Evolutionary conservation across 2,113 vertebrate genomes (phyloP), one percentile per base, ranked within the genome.

Genomic region (Butastur rufipennis): DNA sequence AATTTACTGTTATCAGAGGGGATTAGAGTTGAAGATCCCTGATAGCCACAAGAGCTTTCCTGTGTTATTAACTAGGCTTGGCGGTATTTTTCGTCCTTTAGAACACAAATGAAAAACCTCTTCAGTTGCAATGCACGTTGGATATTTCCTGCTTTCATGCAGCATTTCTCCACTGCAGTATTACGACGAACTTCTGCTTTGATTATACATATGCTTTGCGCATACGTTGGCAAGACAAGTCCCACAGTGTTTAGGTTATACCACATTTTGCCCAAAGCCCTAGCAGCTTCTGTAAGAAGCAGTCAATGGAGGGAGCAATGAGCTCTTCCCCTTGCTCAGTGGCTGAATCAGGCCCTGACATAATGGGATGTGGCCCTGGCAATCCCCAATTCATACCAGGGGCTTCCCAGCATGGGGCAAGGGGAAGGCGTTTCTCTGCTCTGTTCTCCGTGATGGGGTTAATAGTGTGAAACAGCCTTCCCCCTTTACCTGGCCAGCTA

Each of bases 1-100:
- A 96, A 96, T 97, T 97, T 96, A 75, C 89, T 94, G 45, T 97
- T 97, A 96, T 97, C 95, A 90, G 93, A 95, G 62, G 79, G 90
- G 95, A 97, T 96, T 96, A 97, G 93, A 93, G 79, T 90, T 93
- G 93, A 93, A 95, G 92, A 97, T 88, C 88, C 81, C 88, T 40
- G 81, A 93, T 96, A 95, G 84, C 86, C 88, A 87, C 65, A 31
- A 96, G 95, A 96, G 93, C 94, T 93, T 94, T 93, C 87, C 89
- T 56, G 61, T 77, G 91, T 96, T 97, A 97, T 96, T 97, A 97
- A 91, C 81, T 53, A 77, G 70, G 67, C 83, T 93, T 72, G 80
- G n/a, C 3, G 3, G 66, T 81, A 88, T 82, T 96, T 97, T 74
- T 90, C 62, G 59, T 91, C 72, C 95, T 83, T 90, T 89, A 66